Evolutionary conservation across 1,140 invertebrate genomes (phyloP).

Genomic region (Procambarus virginalis): DNA sequence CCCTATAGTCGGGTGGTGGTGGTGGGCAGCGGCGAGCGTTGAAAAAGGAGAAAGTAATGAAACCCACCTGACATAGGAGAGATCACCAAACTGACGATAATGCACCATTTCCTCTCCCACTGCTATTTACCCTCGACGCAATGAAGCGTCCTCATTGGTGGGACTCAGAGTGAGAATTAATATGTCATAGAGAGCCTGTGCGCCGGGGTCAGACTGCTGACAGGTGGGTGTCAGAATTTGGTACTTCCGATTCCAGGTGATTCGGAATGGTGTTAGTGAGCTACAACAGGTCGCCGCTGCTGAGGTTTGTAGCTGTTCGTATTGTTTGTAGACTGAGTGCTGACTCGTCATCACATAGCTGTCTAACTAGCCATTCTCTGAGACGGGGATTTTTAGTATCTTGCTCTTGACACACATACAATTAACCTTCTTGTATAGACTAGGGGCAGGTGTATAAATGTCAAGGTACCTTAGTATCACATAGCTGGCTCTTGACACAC

Average conservation of each 20-base stretch:
- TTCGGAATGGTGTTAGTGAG: not conserved
- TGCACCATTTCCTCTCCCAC: not conserved
- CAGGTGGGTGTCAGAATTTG: not conserved
- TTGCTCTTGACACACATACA: too few species aligned
- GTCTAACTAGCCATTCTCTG: too few species aligned
- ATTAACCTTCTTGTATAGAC: too few species aligned
- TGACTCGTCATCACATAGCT: too few species aligned
- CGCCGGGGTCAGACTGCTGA: not conserved
- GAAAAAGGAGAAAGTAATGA: too few species aligned
- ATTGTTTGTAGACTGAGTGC: too few species aligned
- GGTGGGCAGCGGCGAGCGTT: too few species aligned
- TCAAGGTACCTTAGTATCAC: too few species aligned
- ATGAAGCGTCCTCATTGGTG: not conserved
- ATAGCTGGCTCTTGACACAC: too few species aligned
- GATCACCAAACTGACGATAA: not conserved
- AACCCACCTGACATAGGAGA: not conserved
- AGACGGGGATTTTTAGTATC: too few species aligned
- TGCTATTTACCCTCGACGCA: slow-evolving; percentile 1
- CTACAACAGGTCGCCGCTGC: not conserved
- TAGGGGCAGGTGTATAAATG: too few species aligned
- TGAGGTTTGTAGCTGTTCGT: not conserved
- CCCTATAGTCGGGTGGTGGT: too few species aligned
- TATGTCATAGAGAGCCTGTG: not conserved
- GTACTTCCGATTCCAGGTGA: slow-evolving; percentile 13
- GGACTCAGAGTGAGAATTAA: slow-evolving; percentile 1